Evolutionary conservation across 2,888 invertebrate species (phyloP).

Genomic region (Andrena flavipes): DNA sequence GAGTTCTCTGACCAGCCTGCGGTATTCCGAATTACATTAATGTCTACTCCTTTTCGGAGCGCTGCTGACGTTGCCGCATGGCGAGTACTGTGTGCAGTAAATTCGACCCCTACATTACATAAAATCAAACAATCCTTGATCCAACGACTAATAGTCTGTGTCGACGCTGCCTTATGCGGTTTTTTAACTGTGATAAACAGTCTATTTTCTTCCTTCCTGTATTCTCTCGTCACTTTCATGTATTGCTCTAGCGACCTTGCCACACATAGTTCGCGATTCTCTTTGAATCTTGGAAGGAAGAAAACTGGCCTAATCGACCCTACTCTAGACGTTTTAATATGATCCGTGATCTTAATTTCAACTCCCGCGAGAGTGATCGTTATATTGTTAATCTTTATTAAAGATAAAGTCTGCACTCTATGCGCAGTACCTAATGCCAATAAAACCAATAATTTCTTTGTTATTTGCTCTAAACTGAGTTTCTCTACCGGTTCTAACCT

Average conservation of each 20-base stretch:
- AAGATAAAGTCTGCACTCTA: constrained; percentile 47
- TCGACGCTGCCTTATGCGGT: constrained; percentile 42
- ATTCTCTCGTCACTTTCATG: constrained; percentile 30
- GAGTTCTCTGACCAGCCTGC: constrained; percentile 38
- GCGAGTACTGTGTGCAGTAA: constrained; percentile 47
- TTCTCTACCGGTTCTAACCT: constrained; percentile 30
- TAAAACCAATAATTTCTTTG: constrained; percentile 41
- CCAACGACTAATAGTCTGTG: constrained; percentile 52
- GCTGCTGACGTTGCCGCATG: constrained; percentile 57
- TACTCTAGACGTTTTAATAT: constrained; percentile 38
- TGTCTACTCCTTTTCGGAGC: constrained; percentile 39
- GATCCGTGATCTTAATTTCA: constrained; percentile 48
- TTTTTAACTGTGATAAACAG: constrained; percentile 48
- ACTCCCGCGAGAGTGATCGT: constrained; percentile 7
- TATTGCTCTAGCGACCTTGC: constrained; percentile 48
- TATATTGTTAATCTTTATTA: constrained; percentile 53
- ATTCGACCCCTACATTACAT: constrained; percentile 41
- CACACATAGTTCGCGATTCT: constrained; percentile 55
- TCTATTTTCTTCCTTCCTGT: constrained; percentile 29
- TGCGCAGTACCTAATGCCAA: constrained; percentile 60
- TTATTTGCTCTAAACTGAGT: constrained; percentile 33
- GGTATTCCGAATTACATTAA: constrained; percentile 41
- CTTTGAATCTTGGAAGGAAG: constrained; percentile 38
- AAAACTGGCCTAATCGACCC: constrained; percentile 44
- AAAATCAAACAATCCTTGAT: constrained; percentile 40